Base-by-base conservation (phyloP, 2,113 vertebrate genomes). In the Speoplatyrhinus poulsoni region DNA sequence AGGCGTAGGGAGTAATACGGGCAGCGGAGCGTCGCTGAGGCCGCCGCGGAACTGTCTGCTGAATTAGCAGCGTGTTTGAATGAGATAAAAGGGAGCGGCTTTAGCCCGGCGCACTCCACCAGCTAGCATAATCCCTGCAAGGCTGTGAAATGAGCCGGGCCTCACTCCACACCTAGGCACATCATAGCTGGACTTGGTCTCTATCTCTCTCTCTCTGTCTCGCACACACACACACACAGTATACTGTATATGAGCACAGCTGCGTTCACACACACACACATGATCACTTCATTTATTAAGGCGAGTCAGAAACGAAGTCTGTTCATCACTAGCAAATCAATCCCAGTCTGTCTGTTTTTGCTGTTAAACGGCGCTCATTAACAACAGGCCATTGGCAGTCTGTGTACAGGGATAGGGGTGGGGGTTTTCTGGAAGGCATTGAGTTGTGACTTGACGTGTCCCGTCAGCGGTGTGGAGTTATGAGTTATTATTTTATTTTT, bases 11-110 rank as follows among this genome's bases (percentile, higher is more conserved):
- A 26, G 26, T 26, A 2, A 26, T 26, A 3, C 2, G 26, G 26
- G 26, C 26, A 26, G 87, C 93, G 93, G 92, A 93, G 93, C 76
- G 88, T 69, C 85, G 87, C 83, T 79, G 92, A 89, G 86, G 90
- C 92, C 77, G 89, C 90, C 90, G 91, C 92, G 89, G 87, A 74
- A 86, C 83, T 90, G 90, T 93, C 90, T 94, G 94, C 93, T 95
- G 94, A 94, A 94, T 96, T 95, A 95, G 95, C 95, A 94, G 91
- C 92, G 93, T 95, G 95, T 94, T 95, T 94, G 94, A 95, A 95
- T 95, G 94, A 94, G 95, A 96, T 96, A 96, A 96, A 96, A 95
- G 92, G 88, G 90, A 82, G 85, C 77, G 92, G 36, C 36, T 93
- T 95, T 95, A 94, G 62, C 92, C 93, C 93, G 83, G 82, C 89